These are phyloP conservation scores for Halesus radiatus DNA, from an alignment of 1,140 invertebrate genomes.

Conservation along the genomic window DNA sequence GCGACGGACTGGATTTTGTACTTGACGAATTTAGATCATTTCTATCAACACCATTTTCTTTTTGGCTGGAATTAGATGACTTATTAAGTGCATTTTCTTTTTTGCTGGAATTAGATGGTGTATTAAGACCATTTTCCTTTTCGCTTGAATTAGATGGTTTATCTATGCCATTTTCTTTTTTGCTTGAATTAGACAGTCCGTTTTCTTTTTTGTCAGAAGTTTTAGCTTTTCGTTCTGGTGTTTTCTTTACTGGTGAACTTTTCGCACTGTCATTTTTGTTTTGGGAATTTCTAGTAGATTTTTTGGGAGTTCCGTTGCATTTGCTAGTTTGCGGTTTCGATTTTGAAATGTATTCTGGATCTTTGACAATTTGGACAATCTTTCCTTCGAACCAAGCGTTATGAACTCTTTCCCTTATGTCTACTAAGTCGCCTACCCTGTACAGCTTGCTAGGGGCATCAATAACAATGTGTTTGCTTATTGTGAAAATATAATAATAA, in stretches of 20 bases:
- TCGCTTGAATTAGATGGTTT: not conserved
- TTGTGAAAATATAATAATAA: no score
- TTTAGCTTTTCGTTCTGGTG: slow-evolving; percentile 4
- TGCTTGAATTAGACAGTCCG: not conserved
- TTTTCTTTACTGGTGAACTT: not conserved
- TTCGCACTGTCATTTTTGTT: not conserved
- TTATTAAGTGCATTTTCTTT: not conserved
- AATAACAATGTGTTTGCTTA: no score
- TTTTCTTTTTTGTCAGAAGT: not conserved
- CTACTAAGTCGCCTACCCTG: slow-evolving; percentile 79
- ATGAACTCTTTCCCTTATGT: slow-evolving; percentile 72
- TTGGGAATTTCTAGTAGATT: not conserved
- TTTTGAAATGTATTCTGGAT: slow-evolving; percentile 21
- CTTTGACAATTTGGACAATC: slow-evolving; percentile 65
- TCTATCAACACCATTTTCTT: not conserved
- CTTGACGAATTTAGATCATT: not conserved
- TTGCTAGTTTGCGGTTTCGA: slow-evolving; percentile 23
- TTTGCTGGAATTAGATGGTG: not conserved
- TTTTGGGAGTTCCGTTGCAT: not conserved
- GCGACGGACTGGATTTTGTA: slow-evolving; percentile 13
- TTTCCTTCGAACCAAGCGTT: slow-evolving; percentile 79
- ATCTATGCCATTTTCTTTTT: not conserved
- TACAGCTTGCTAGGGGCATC: slow-evolving; percentile 73
- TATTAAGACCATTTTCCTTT: slow-evolving; percentile 12
- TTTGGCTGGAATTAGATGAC: not conserved